Evolutionary conservation across 2,113 vertebrate species (phyloP).

Genomic region (Oryzias celebensis): DNA sequence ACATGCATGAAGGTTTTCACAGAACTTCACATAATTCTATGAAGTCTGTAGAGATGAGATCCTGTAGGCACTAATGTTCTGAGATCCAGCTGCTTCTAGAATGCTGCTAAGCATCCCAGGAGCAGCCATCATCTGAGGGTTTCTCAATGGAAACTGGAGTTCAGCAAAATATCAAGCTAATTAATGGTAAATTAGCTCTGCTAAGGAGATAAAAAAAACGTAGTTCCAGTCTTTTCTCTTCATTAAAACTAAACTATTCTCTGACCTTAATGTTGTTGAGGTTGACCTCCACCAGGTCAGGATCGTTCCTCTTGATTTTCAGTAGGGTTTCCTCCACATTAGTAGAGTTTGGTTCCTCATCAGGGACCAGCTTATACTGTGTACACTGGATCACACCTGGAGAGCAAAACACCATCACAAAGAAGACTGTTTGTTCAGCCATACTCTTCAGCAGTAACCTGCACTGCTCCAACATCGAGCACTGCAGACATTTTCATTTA

Average conservation of each 20-base stretch:
- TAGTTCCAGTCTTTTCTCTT: neutral
- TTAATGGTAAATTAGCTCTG: too few relatives aligned
- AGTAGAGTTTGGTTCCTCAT: conserved; percentile 93
- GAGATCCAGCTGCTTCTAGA: too few relatives aligned
- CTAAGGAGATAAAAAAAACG: neutral
- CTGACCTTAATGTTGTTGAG: conserved; percentile 97
- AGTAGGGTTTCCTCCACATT: conserved; percentile 91
- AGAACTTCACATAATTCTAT: too few relatives aligned
- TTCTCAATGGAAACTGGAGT: too few relatives aligned
- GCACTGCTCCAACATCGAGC: too few relatives aligned
- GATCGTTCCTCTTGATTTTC: conserved; percentile 87
- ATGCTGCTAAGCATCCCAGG: too few relatives aligned
- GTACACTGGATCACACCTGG: conserved; percentile 96
- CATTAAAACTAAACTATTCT: neutral
- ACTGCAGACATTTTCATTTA: too few relatives aligned
- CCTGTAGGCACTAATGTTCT: too few relatives aligned
- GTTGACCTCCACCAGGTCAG: conserved; percentile 91
- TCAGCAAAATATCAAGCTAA: too few relatives aligned
- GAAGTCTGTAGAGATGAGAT: too few relatives aligned
- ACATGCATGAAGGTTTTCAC: too few relatives aligned
- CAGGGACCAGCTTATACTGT: conserved; percentile 93
- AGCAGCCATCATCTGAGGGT: too few relatives aligned
- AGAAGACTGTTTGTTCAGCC: neutral
- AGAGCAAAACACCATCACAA: neutral
- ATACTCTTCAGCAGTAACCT: neutral